These are phyloP conservation scores for Neomonachus schauinslandi DNA, from an alignment of 2,113 vertebrate genomes.

Conservation along the genomic window DNA sequence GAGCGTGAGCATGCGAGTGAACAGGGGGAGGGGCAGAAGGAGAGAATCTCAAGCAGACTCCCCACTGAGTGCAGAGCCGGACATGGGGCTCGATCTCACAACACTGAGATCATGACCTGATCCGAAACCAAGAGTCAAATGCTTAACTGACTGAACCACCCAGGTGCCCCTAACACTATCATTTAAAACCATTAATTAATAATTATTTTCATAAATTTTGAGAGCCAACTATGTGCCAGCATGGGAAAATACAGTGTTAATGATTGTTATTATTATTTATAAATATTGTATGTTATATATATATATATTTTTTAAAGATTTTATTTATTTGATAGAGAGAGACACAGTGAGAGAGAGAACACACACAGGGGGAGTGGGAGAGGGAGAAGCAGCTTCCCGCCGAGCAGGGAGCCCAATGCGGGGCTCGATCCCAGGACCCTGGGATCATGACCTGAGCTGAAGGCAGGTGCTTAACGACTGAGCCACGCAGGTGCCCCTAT, in stretches of 20 bases:
- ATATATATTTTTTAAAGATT: neutral
- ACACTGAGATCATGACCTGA: neutral
- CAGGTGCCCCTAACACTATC: neutral
- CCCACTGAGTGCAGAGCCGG: neutral
- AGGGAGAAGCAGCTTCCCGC: no score
- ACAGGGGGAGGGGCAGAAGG: neutral
- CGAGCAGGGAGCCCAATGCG: no score
- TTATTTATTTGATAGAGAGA: no score
- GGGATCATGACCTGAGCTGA: no score
- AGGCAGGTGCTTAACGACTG: no score
- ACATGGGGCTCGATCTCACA: neutral
- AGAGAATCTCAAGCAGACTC: neutral
- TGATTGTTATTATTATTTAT: neutral
- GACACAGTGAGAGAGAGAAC: no score
- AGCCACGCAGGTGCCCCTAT: no score
- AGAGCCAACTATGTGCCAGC: neutral
- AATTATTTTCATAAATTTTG: neutral
- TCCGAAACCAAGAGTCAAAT: neutral
- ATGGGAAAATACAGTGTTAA: neutral
- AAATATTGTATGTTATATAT: neutral
- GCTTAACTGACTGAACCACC: neutral
- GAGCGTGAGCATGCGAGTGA: neutral
- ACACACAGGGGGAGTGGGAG: no score
- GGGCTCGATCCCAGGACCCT: no score
- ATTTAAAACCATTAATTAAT: neutral